phyloP scores from a whole-genome alignment of 2,113 vertebrate genomes.

The Vombatus ursinus region DNA sequence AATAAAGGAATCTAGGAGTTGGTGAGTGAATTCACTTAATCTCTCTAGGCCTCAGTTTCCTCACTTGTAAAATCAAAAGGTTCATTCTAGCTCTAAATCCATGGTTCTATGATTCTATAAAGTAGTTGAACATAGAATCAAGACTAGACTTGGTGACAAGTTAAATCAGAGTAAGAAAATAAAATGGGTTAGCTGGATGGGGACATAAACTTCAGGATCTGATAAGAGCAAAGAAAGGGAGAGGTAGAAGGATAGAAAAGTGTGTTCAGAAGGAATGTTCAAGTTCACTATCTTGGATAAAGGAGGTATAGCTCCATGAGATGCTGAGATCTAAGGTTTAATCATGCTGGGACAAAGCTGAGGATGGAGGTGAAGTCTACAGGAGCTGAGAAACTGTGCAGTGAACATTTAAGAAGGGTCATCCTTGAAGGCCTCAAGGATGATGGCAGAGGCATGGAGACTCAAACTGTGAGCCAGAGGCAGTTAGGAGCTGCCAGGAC shows the following conservation, averaged over 20 bases:
- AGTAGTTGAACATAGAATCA: neutral
- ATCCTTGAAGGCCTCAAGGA: neutral
- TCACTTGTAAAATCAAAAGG: neutral
- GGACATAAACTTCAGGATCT: neutral
- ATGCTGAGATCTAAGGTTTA: neutral
- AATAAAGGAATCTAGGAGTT: neutral
- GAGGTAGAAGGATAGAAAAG: neutral
- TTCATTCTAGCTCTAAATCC: neutral
- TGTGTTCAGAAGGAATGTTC: neutral
- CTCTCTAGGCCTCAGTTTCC: neutral
- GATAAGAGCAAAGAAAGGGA: neutral
- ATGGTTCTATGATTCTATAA: neutral
- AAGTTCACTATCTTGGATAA: neutral
- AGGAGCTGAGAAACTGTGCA: neutral
- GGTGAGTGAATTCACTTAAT: neutral
- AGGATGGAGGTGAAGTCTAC: neutral
- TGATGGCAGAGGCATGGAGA: neutral
- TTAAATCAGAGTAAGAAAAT: neutral
- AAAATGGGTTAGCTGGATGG: neutral
- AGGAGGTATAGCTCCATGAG: neutral
- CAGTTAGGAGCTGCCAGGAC: neutral
- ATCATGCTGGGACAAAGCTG: neutral
- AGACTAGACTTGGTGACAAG: neutral
- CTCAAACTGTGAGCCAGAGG: neutral
- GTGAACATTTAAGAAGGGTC: neutral